Evolutionary conservation across 37 sponge, comb jelly and placozoan species (phyloP).

Genomic region (Eunapius fragilis): DNA sequence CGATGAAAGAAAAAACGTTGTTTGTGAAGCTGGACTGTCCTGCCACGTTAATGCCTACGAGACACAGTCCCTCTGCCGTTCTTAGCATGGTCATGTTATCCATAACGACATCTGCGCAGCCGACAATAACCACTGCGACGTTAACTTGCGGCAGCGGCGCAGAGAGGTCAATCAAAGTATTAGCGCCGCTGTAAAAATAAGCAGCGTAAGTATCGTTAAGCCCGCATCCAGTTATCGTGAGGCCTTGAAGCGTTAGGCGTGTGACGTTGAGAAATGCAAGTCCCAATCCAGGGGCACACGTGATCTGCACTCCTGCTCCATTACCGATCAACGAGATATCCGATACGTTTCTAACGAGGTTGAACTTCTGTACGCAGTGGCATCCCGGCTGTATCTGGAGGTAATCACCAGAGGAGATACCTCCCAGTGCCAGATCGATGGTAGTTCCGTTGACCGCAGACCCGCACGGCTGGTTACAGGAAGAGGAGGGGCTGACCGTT

Average conservation of each 20-base stretch:
- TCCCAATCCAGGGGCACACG: conserved; percentile 25
- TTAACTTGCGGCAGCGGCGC: not conserved
- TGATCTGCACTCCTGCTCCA: not conserved
- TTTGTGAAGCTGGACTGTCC: conserved; percentile 24
- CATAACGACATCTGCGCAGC: conserved; percentile 17
- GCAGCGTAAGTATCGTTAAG: not conserved
- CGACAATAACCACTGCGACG: conserved; percentile 16
- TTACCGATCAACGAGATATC: not conserved
- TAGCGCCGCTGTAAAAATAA: not conserved
- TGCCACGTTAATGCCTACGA: conserved; percentile 38
- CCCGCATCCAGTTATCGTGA: conserved; percentile 45
- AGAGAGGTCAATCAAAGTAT: not conserved
- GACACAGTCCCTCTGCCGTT: conserved; percentile 45
- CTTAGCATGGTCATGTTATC: not conserved
- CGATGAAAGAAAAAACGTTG: not conserved
- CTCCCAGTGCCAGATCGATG: conserved; percentile 5
- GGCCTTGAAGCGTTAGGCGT: conserved; percentile 5
- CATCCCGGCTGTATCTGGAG: conserved; percentile 16
- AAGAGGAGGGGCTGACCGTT: not conserved
- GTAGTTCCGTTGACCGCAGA: not conserved
- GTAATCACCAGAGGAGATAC: conserved; percentile 14
- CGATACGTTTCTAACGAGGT: not conserved
- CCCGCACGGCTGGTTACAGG: not conserved
- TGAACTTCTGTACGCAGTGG: conserved; percentile 3
- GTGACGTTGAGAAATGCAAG: conserved; percentile 41